Percentiles rank a stretch among this genome's conserved stretches.
Evolutionary conservation across 2,797 vertebrate species (phyloP).

Genomic region (Phalloptychus januarius): DNA sequence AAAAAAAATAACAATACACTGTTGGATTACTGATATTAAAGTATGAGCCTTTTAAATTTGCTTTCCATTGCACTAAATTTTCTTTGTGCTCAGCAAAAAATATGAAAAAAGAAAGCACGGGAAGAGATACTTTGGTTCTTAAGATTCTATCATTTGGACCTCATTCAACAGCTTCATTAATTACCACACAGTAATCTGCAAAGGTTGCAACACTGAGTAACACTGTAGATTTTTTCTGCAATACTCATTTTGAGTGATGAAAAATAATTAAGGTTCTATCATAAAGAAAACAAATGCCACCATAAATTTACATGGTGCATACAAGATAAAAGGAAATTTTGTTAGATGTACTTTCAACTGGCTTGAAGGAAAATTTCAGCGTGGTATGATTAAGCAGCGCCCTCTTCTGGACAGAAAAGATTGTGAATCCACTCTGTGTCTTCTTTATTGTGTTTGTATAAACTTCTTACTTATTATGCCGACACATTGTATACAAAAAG

Average conservation of each 20-base stretch:
- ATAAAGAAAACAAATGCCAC: neutral
- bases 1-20: neutral
- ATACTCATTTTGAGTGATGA: constrained; percentile 18
- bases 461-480: neutral
- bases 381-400: constrained; percentile 30
- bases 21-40: neutral
- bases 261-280: constrained; percentile 6
- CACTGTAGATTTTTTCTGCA: constrained; percentile 11
- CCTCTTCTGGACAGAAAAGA: constrained; percentile 43
- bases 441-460: neutral
- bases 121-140: constrained; percentile 9
- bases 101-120: neutral
- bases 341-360: constrained; percentile 5
- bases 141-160: constrained; percentile 5
- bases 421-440: neutral
- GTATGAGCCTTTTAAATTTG: neutral
- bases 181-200: constrained; percentile 18
- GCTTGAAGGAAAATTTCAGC: constrained; percentile 5
- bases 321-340: constrained; percentile 6
- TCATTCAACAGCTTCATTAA: constrained; percentile 30
- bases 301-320: constrained; percentile 11
- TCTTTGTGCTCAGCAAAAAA: neutral
- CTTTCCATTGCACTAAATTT: neutral
- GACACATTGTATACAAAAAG: neutral
- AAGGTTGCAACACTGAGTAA: constrained; percentile 19